A percentile compares a stretch with the other conserved stretches of the same genome.
Conservation (phyloP, 2,113 vertebrate genomes). For the Gallinago paraguaiae region DNA sequence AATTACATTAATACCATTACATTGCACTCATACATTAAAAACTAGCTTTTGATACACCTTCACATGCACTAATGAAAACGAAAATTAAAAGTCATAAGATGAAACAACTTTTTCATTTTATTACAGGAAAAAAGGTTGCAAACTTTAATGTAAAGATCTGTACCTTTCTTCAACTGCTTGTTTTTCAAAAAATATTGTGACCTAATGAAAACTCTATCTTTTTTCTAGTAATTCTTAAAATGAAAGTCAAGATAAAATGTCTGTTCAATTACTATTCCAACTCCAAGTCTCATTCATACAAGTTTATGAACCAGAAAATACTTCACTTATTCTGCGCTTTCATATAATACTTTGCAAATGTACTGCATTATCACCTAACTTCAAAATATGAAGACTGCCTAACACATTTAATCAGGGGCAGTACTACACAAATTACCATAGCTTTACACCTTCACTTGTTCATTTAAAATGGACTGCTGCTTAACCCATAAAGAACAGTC, state of each 20-base stretch:
- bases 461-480: background rate
- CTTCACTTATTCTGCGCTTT: background rate
- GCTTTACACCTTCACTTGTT: background rate
- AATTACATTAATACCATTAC: background rate
- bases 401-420: background rate
- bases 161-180: background rate
- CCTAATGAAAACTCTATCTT: background rate
- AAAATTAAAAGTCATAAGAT: background rate
- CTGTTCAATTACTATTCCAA: background rate
- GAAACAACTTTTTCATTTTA: background rate
- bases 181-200: background rate
- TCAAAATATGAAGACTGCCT: background rate
- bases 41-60: background rate
- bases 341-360: background rate
- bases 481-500: background rate
- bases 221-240: background rate
- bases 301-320: background rate
- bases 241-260: background rate
- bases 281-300: background rate
- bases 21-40: background rate
- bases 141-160: background rate
- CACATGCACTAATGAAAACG: background rate
- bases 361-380: background rate
- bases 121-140: background rate
- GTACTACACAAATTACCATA: background rate